A percentile compares a stretch with the other conserved stretches of the same genome.
Evolutionary conservation across 2,113 vertebrate species (phyloP).

Genomic region (Pangasianodon gigas): DNA sequence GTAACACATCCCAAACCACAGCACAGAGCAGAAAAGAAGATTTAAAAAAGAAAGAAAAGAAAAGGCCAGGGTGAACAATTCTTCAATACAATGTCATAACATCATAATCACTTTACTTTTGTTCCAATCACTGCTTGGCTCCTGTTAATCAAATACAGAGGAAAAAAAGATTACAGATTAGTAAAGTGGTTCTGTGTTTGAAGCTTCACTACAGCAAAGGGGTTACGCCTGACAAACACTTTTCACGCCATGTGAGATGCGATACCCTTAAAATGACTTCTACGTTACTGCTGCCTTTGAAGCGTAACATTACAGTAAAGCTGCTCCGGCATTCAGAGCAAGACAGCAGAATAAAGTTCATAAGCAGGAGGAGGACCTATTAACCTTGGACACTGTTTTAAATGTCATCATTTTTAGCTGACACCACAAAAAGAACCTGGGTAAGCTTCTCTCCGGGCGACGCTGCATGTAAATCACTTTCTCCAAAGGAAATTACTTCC

Average conservation of each 20-base stretch:
- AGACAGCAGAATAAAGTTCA: slow-evolving; percentile 71
- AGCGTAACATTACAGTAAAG: slow-evolving; percentile 47
- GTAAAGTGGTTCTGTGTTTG: neutral
- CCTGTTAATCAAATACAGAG: neutral
- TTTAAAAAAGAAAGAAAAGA: neutral
- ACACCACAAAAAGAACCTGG: slow-evolving; percentile 77
- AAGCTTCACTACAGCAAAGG: neutral
- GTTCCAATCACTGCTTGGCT: neutral
- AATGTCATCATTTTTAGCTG: slow-evolving; percentile 97
- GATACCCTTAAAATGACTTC: slow-evolving; percentile 51
- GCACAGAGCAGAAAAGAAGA: neutral
- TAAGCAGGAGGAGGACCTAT: slow-evolving; percentile 82
- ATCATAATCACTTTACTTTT: neutral
- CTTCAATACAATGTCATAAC: neutral
- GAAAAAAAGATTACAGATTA: neutral
- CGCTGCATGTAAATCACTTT: slow-evolving; percentile 95
- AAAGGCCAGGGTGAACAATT: neutral
- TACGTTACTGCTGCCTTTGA: slow-evolving; percentile 8
- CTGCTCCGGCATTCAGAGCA: slow-evolving; percentile 45
- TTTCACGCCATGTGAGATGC: neutral
- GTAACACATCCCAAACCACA: slow-evolving; percentile 40
- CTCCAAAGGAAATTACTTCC: slow-evolving; percentile 98
- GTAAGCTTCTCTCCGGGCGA: slow-evolving; percentile 84
- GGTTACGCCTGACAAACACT: slow-evolving; percentile 3
- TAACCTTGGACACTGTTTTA: slow-evolving; percentile 96